Evolutionary conservation across 2,797 vertebrate species (phyloP).

Genomic region (Acanthurus tractus): DNA sequence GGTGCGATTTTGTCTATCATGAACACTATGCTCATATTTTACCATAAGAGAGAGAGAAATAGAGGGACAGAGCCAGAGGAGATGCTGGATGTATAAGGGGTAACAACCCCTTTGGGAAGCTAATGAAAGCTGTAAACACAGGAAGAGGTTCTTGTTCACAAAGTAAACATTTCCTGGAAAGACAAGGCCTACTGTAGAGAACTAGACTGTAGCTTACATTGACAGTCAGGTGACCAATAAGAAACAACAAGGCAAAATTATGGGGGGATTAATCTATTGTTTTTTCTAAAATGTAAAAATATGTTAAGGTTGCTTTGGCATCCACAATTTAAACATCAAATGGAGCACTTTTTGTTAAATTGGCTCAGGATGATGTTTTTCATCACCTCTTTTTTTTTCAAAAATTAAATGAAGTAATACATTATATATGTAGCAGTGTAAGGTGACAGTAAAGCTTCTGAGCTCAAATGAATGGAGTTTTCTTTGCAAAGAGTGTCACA

Average conservation of each 20-base stretch:
- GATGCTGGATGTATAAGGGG: conserved; percentile 50
- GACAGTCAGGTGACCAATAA: conserved; percentile 48
- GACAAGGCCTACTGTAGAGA: conserved; percentile 46
- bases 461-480: conserved; percentile 46
- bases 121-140: conserved; percentile 73
- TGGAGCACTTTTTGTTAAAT: not conserved
- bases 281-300: not conserved
- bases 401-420: not conserved
- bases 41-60: conserved; percentile 14
- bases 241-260: not conserved
- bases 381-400: not conserved
- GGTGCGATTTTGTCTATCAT: conserved; percentile 23
- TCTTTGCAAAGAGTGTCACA: conserved; percentile 40
- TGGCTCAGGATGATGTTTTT: not conserved
- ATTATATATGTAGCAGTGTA: conserved; percentile 19
- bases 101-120: conserved; percentile 59
- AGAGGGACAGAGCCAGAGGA: conserved; percentile 21
- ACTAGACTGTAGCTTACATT: conserved; percentile 18
- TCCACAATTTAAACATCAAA: conserved; percentile 3
- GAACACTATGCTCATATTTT: conserved; percentile 33
- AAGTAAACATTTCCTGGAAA: conserved; percentile 76
- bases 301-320: conserved; percentile 8
- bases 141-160: conserved; percentile 71
- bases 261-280: conserved; percentile 1
- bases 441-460: conserved; percentile 28